Evolutionary conservation across 2,888 invertebrate species (phyloP).

Genomic region (Hemaris fuciformis): DNA sequence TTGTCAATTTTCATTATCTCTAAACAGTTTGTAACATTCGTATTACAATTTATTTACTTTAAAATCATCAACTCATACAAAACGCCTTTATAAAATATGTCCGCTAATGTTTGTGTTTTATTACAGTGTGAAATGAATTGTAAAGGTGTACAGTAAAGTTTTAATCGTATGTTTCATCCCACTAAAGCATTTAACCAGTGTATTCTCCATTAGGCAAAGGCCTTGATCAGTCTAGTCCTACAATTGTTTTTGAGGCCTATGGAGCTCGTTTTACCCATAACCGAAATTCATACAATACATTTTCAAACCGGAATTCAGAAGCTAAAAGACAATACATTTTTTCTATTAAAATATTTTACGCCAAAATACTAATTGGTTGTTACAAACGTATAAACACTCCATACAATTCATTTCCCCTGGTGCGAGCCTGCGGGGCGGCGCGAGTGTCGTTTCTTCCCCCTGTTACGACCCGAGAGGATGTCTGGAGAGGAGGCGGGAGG

Average conservation of each 20-base stretch:
- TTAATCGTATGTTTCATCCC: neutral
- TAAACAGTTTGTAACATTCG: too few species aligned
- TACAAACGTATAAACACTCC: too few species aligned
- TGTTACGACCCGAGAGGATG: too few species aligned
- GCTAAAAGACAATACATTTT: too few species aligned
- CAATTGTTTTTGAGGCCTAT: neutral
- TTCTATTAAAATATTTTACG: too few species aligned
- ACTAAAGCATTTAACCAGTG: neutral
- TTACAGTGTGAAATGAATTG: neutral
- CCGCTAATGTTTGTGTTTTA: neutral
- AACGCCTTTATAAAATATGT: neutral
- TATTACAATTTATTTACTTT: too few species aligned
- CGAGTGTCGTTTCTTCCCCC: too few species aligned
- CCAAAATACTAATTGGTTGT: too few species aligned
- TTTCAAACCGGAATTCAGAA: too few species aligned
- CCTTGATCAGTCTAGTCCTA: neutral
- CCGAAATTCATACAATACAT: neutral
- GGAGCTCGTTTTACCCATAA: neutral
- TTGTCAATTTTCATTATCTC: too few species aligned
- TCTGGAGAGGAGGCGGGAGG: too few species aligned
- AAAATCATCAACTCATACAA: neutral
- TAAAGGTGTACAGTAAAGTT: neutral
- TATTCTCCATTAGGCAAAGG: neutral
- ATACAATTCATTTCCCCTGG: neutral
- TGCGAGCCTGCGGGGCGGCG: neutral